phyloP scores from a whole-genome alignment of 30 jellyfish, hydroid and myxozoan genomes.

The Turritopsis dohrnii region DNA sequence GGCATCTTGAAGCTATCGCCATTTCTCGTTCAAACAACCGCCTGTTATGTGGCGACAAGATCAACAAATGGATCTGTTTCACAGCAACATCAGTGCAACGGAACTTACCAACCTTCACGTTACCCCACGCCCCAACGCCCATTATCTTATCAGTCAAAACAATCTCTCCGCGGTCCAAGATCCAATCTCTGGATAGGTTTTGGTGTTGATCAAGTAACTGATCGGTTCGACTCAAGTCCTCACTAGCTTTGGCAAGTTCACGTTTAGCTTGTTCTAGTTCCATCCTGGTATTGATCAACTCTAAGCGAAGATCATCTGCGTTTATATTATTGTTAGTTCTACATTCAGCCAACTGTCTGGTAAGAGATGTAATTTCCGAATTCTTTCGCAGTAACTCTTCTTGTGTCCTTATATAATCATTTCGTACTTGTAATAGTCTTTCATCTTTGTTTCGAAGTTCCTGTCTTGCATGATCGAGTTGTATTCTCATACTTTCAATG shows the following conservation, averaged over 20 bases:
- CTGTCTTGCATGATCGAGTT: not conserved
- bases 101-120: conserved; percentile 79
- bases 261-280: not conserved
- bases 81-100: conserved; percentile 97
- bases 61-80: conserved; percentile 81
- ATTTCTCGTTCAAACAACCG: conserved; percentile 89
- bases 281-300: not conserved
- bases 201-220: not conserved
- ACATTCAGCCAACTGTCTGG: conserved; percentile 13
- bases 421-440: not conserved
- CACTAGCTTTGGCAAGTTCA: not conserved
- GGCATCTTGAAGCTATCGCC: conserved; percentile 91
- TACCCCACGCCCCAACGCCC: conserved; percentile 97
- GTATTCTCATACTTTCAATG: conserved; percentile 1
- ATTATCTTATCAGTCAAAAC: conserved; percentile 34
- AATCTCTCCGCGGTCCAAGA: conserved; percentile 60
- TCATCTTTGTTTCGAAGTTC: not conserved
- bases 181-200: conserved; percentile 49
- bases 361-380: conserved; percentile 14
- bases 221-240: not conserved
- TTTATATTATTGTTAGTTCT: not conserved
- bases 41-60: conserved; percentile 85
- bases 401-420: conserved; percentile 13
- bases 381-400: conserved; percentile 26
- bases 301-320: not conserved